Conservation (phyloP, 2,113 vertebrate genomes). For the Atherinomorus stipes region DNA sequence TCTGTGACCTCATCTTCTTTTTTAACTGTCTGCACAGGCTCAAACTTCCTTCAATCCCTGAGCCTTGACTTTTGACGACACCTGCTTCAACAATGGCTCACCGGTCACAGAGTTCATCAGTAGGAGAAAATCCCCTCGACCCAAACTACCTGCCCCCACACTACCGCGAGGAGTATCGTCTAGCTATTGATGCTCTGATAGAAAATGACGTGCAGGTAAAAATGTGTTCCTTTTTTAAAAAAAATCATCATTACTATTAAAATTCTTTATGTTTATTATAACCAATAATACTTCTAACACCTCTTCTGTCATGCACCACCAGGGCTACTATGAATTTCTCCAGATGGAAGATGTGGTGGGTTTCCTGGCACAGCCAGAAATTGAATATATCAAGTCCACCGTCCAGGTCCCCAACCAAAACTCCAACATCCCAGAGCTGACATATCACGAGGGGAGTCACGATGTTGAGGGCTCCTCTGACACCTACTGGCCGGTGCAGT, state of each 20-base stretch:
- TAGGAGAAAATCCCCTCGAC: slow-evolving; percentile 93
- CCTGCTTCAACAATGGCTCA: slow-evolving; percentile 87
- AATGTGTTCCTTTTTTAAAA: background rate
- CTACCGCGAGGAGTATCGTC: slow-evolving; percentile 96
- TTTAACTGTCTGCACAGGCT: slow-evolving; percentile 44
- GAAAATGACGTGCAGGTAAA: slow-evolving; percentile 88
- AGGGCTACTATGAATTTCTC: slow-evolving; percentile 91
- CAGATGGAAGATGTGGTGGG: slow-evolving; percentile 82
- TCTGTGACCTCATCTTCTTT: slow-evolving; percentile 3
- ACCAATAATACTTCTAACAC: no score
- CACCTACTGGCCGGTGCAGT: slow-evolving; percentile 98
- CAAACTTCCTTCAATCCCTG: slow-evolving; percentile 3
- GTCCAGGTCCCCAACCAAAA: slow-evolving; percentile 84
- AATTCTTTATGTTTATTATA: no score
- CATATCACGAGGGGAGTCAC: slow-evolving; percentile 62
- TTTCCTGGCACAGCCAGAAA: slow-evolving; percentile 89
- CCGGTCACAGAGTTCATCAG: slow-evolving; percentile 93
- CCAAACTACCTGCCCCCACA: slow-evolving; percentile 94
- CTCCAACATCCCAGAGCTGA: slow-evolving; percentile 76
- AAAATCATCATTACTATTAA: no score
- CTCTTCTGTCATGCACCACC: slow-evolving; percentile 46
- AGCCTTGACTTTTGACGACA: slow-evolving; percentile 42
- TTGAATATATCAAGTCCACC: slow-evolving; percentile 89
- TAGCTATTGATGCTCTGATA: slow-evolving; percentile 92
- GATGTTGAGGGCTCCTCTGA: slow-evolving; percentile 90